These are phyloP conservation scores for Acrocephalus scirpaceus DNA, from an alignment of 2,797 vertebrate species.

Conservation along the genomic window DNA sequence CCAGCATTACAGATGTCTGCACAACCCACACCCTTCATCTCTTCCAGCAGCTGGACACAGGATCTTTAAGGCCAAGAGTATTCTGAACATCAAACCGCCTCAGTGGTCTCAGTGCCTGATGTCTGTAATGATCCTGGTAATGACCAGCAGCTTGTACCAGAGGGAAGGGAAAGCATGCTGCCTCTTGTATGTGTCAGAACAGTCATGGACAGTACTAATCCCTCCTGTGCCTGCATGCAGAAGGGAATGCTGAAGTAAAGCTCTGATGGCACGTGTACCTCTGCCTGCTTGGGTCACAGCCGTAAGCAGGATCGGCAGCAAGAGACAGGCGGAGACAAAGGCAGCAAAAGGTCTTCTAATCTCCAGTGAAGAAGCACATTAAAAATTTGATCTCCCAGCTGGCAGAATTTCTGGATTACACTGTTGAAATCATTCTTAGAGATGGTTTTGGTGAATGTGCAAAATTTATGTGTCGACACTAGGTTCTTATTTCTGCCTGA, in stretches of 20 bases:
- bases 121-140: neutral
- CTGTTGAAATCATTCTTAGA: neutral
- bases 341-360: neutral
- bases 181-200: neutral
- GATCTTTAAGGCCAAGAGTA: neutral
- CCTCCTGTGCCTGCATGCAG: neutral
- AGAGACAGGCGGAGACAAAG: neutral
- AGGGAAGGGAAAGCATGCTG: neutral
- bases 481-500: neutral
- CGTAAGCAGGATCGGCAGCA: rapidly evolving
- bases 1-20: neutral
- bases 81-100: neutral
- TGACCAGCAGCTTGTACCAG: neutral
- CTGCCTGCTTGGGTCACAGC: neutral
- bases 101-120: neutral
- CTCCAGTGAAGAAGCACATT: neutral
- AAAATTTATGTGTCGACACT: neutral
- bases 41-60: neutral
- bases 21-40: neutral
- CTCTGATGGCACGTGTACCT: neutral
- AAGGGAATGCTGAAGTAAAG: no score
- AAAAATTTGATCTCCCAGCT: neutral
- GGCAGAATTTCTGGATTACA: neutral
- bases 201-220: neutral
- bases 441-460: neutral